These are phyloP conservation scores for Ptychoptera albimana DNA, from an alignment of 2,888 invertebrate species.

Conservation along the genomic window DNA sequence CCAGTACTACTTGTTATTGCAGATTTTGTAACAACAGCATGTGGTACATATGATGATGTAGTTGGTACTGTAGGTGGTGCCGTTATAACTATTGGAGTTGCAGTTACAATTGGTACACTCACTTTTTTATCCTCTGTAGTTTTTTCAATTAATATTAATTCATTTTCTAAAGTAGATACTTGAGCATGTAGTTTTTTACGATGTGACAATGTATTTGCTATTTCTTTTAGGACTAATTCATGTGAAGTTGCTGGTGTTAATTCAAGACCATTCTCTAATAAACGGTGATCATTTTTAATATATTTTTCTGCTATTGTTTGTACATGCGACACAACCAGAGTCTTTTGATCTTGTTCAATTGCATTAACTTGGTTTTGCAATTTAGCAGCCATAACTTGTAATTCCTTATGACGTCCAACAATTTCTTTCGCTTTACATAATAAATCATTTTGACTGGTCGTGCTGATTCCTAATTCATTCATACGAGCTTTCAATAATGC, in stretches of 20 bases:
- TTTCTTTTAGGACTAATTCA: conserved; percentile 72
- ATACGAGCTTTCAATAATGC: conserved; percentile 74
- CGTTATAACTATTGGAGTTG: conserved; percentile 2
- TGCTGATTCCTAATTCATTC: conserved; percentile 82
- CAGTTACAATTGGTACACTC: conserved; percentile 14
- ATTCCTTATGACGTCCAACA: conserved; percentile 79
- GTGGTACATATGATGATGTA: conserved; percentile 16
- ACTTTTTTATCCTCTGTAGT: conserved; percentile 46
- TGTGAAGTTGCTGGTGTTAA: conserved; percentile 54
- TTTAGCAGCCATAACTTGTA: conserved; percentile 76
- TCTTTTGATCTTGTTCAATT: conserved; percentile 57
- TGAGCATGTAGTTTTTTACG: conserved; percentile 72
- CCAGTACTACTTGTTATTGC: too few species aligned
- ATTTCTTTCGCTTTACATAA: conserved; percentile 82
- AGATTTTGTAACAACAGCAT: neutral
- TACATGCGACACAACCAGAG: conserved; percentile 52
- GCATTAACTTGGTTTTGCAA: conserved; percentile 64
- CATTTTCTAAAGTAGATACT: conserved; percentile 58
- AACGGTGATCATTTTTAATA: conserved; percentile 33
- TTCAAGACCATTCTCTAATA: conserved; percentile 33
- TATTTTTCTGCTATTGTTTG: conserved; percentile 62
- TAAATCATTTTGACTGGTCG: conserved; percentile 69
- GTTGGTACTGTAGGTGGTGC: neutral
- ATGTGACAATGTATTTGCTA: conserved; percentile 66
- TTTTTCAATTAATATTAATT: conserved; percentile 59